These are phyloP conservation scores for Taurulus bubalis DNA, from an alignment of 2,113 vertebrate genomes.

Conservation along the genomic window DNA sequence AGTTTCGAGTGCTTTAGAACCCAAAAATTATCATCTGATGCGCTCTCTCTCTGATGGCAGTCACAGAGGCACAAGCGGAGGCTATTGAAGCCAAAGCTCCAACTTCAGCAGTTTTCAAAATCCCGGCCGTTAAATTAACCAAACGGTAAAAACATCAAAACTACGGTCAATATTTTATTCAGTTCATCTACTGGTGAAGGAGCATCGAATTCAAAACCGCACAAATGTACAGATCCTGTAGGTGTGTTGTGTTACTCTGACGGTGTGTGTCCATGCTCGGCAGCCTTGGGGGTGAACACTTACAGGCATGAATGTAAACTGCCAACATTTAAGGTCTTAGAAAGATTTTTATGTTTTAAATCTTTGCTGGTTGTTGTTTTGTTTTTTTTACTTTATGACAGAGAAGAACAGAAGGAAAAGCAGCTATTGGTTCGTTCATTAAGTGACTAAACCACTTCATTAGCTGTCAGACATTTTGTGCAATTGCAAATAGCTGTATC, in stretches of 20 bases:
- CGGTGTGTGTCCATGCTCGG: constrained; percentile 55
- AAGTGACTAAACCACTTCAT: constrained; percentile 55
- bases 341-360: constrained; percentile 47
- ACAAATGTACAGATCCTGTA: constrained; percentile 71
- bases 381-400: constrained; percentile 21
- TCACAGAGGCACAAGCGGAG: constrained; percentile 34
- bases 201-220: constrained; percentile 52
- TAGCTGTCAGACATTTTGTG: constrained; percentile 57
- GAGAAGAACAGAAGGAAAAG: constrained; percentile 40
- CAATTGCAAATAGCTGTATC: constrained; percentile 75
- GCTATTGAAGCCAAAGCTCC: constrained; percentile 23
- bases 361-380: constrained; percentile 54
- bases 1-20: constrained; percentile 54
- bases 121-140: not conserved
- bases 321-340: constrained; percentile 47
- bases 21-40: constrained; percentile 35
- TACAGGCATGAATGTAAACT: constrained; percentile 77
- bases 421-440: constrained; percentile 52
- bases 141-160: constrained; percentile 13
- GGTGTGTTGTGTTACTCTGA: constrained; percentile 48
- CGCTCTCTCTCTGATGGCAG: constrained; percentile 21
- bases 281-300: constrained; percentile 48
- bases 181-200: constrained; percentile 34
- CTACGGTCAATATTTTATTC: constrained; percentile 26
- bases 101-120: constrained; percentile 29